A percentile compares a stretch with the other conserved stretches of the same genome.
Conservation (phyloP, 37 sponge, comb jelly and placozoan species). For the Theonella swinhoei region DNA sequence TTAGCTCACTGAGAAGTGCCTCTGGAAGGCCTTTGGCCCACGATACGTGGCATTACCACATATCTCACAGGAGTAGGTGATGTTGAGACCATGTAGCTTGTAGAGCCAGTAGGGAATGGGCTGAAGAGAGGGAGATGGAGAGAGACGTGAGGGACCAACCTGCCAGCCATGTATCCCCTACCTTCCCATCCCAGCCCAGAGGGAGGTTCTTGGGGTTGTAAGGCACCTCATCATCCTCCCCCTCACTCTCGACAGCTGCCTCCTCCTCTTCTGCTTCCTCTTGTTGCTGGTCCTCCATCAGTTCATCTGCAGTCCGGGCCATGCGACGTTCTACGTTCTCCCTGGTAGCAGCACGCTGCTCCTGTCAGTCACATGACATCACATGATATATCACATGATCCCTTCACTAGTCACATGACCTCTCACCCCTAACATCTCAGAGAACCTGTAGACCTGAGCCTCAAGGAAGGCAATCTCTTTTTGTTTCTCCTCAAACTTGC, state of each 20-base stretch:
- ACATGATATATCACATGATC: neutral
- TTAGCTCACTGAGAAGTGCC: constrained; percentile 93
- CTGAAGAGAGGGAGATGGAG: constrained; percentile 5
- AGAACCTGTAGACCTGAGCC: constrained; percentile 81
- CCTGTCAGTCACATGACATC: constrained; percentile 36
- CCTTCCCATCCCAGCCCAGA: constrained; percentile 99
- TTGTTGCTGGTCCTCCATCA: constrained; percentile 71
- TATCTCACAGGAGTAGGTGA: constrained; percentile 96
- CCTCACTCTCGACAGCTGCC: constrained; percentile 49
- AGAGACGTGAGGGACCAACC: neutral
- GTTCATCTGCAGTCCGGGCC: constrained; percentile 97
- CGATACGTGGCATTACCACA: constrained; percentile 94
- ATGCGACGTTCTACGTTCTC: constrained; percentile 95
- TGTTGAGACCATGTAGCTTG: constrained; percentile 98
- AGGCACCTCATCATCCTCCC: constrained; percentile 84
- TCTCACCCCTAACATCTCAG: constrained; percentile 87
- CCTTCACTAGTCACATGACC: neutral
- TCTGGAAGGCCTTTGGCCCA: constrained; percentile 98
- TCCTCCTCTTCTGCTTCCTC: constrained; percentile 72
- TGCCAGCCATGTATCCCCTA: too few relatives aligned
- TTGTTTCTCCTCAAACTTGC: constrained; percentile 42
- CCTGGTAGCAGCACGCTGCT: constrained; percentile 88
- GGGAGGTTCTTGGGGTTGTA: constrained; percentile 99
- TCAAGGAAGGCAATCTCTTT: constrained; percentile 85
- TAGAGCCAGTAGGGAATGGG: constrained; percentile 99